These are phyloP conservation scores for Julus scanicus DNA, from an alignment of 2,888 invertebrate genomes.

Conservation along the genomic window DNA sequence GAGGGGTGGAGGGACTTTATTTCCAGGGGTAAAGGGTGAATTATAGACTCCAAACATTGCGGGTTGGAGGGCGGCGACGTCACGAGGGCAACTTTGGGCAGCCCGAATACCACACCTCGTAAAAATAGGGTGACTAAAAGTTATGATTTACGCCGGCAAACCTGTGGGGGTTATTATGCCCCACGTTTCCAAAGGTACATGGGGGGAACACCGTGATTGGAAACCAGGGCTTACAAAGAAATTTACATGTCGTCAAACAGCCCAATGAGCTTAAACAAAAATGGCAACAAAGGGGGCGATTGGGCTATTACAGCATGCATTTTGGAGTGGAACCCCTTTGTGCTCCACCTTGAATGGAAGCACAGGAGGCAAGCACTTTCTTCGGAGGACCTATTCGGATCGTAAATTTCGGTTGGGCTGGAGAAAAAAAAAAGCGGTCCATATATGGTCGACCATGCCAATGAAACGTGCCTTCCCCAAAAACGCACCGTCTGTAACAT, in stretches of 20 bases:
- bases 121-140: background rate
- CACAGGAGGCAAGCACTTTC: slow-evolving; percentile 1
- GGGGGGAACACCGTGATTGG: background rate
- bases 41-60: slow-evolving; percentile 22
- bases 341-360: slow-evolving; percentile 7
- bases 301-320: slow-evolving; percentile 11
- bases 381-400: background rate
- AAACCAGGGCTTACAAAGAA: background rate
- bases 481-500: background rate
- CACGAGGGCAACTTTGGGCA: background rate
- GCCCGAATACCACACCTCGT: background rate
- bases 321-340: slow-evolving; percentile 14
- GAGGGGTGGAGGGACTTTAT: background rate
- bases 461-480: slow-evolving; percentile 17
- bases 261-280: slow-evolving; percentile 28
- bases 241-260: slow-evolving; percentile 33
- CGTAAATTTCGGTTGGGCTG: background rate
- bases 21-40: background rate
- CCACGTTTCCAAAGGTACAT: background rate
- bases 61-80: background rate
- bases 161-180: background rate
- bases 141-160: slow-evolving; percentile 3
- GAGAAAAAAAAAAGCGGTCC: background rate
- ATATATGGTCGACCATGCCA: background rate
- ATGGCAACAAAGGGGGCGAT: slow-evolving; percentile 28